Evolutionary conservation across 2,888 invertebrate species (phyloP), one percentile per base, ranked within the genome.

Genomic region (Luperina nickerlii): DNA sequence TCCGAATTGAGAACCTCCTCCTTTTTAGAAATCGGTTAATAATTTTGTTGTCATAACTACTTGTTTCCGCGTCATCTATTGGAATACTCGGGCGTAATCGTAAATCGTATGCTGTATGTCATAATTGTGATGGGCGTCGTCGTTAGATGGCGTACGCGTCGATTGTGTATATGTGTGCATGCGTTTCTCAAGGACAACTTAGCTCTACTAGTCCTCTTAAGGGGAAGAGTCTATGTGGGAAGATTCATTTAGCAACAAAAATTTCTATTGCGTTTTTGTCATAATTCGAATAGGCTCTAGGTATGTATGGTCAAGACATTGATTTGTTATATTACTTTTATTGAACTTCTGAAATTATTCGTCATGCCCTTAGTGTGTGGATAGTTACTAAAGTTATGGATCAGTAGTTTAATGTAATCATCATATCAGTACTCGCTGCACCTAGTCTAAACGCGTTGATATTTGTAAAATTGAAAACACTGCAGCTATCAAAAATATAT

Each of bases 171-270:
- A n/a, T n/a, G n/a, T n/a, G n/a, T n/a, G n/a, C n/a, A n/a, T n/a
- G n/a, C n/a, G n/a, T n/a, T n/a, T n/a, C n/a, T n/a, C n/a, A n/a
- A n/a, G n/a, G n/a, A n/a, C n/a, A n/a, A n/a, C n/a, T n/a, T n/a
- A n/a, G n/a, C n/a, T n/a, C n/a, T n/a, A n/a, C n/a, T n/a, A n/a
- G n/a, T n/a, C n/a, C n/a, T n/a, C n/a, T n/a, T n/a, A n/a, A n/a
- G 88, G 87, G 65, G 73, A 15, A 78, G 66, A 51, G 42, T 48
- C 1, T 8, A 15, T 27, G n/a, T 38, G 1, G 6, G 4, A 66
- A n/a, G 1, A 15, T n/a, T 5, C 4, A 57, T 24, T 38, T 18
- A 8, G 8, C 2, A 8, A 2, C 32, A 57, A 57, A 57, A 11
- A 1, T 57, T n/a, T n/a, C n/a, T 4, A 60, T n/a, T 11, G 57